A percentile compares a stretch with the other conserved stretches of the same genome.
phyloP scores from a whole-genome alignment of 2,797 vertebrate species.

The Paguma larvata region DNA sequence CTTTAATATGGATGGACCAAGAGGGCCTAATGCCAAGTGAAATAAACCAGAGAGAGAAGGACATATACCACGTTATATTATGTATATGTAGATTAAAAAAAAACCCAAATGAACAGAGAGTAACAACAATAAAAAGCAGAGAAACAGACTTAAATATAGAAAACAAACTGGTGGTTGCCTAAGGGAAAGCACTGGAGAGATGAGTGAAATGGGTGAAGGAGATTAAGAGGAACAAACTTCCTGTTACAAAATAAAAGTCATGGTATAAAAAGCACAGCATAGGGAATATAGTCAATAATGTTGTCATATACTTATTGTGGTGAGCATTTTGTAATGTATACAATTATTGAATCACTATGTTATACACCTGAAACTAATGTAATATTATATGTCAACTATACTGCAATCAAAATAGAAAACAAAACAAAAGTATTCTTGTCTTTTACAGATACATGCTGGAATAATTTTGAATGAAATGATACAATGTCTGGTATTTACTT shows the following conservation, averaged over 20 bases:
- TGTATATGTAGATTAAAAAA: neutral
- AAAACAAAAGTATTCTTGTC: neutral
- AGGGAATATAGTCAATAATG: neutral
- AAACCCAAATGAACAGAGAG: neutral
- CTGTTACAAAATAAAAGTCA: neutral
- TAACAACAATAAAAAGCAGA: neutral
- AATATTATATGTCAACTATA: neutral
- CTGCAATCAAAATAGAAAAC: neutral
- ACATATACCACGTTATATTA: neutral
- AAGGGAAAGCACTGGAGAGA: neutral
- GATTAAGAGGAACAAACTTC: neutral
- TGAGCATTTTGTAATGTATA: neutral
- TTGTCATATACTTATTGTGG: neutral
- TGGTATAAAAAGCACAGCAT: neutral
- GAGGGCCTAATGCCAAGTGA: neutral
- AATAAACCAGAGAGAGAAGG: neutral
- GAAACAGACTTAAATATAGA: neutral
- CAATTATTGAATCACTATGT: neutral
- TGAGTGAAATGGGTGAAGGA: neutral
- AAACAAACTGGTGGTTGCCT: neutral
- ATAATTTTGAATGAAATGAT: neutral
- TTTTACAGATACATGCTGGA: conserved; percentile 20
- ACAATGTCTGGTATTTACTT: neutral
- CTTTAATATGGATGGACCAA: neutral
- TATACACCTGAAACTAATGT: neutral